A percentile compares a stretch with the other conserved stretches of the same genome.
Evolutionary conservation across 2,113 vertebrate genomes (phyloP).

Genomic region (Saiga tatarica): DNA sequence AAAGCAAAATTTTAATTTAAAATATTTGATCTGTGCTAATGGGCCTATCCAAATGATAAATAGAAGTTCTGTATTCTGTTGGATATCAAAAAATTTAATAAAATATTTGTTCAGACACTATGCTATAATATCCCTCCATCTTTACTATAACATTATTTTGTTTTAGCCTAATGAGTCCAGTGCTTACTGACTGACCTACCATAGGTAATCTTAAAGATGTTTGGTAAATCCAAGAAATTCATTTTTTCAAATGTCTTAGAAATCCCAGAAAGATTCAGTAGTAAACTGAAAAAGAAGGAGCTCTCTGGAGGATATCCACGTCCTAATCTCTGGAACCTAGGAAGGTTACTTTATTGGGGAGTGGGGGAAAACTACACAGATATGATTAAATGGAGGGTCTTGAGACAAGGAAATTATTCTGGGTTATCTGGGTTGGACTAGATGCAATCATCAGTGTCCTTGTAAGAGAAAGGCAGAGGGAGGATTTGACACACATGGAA

Average conservation of each 20-base stretch:
- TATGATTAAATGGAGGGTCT: background rate
- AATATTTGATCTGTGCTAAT: background rate
- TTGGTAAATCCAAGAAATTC: background rate
- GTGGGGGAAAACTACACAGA: background rate
- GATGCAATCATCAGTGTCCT: background rate
- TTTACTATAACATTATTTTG: constrained; percentile 23
- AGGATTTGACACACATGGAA: background rate
- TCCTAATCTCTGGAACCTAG: background rate
- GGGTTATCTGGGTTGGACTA: background rate
- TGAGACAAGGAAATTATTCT: background rate
- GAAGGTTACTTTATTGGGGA: background rate
- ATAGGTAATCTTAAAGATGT: constrained; percentile 17
- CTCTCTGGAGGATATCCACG: background rate
- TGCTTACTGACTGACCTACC: background rate
- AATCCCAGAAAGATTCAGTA: background rate
- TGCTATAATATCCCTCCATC: background rate
- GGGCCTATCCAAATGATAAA: background rate
- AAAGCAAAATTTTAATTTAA: background rate
- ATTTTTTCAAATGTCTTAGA: background rate
- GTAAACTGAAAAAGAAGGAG: background rate
- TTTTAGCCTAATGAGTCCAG: background rate
- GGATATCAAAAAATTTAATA: background rate
- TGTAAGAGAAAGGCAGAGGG: background rate
- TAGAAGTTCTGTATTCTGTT: background rate
- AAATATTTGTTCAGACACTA: background rate